A percentile compares a stretch with the other conserved stretches of the same genome.
Evolutionary conservation across 2,113 vertebrate genomes (phyloP).

Genomic region (Trogon surrucura): DNA sequence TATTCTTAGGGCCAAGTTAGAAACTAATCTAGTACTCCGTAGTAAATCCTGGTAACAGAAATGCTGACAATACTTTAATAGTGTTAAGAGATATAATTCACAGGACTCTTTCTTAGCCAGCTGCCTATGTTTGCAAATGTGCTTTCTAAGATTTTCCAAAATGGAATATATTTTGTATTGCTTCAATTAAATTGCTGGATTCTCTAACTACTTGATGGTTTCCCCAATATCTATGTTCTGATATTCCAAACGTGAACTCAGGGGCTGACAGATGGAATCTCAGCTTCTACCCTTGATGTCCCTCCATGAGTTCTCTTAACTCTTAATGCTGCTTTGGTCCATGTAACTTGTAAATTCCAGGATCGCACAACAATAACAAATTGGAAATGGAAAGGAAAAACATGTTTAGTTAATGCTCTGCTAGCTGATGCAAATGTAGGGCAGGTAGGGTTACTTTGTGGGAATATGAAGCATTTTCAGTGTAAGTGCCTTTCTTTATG

Average conservation of each 20-base stretch:
- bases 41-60: background rate
- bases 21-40: background rate
- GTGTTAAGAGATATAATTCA: background rate
- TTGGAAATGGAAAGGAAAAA: conserved; percentile 8
- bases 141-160: background rate
- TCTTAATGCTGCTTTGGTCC: background rate
- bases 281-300: background rate
- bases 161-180: background rate
- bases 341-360: background rate
- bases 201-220: background rate
- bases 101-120: background rate
- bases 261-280: background rate
- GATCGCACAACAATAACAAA: background rate
- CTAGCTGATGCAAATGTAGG: background rate
- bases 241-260: background rate
- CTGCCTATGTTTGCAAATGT: background rate
- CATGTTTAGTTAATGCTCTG: background rate
- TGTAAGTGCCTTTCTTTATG: conserved; percentile 18
- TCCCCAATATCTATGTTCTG: background rate
- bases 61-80: background rate
- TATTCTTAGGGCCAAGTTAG: background rate
- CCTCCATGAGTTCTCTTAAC: background rate
- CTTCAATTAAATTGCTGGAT: background rate
- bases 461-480: background rate
- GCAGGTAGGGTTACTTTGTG: conserved; percentile 30